These are phyloP conservation scores for Chionomys nivalis DNA, from an alignment of 2,113 vertebrate species.

Conservation along the genomic window DNA sequence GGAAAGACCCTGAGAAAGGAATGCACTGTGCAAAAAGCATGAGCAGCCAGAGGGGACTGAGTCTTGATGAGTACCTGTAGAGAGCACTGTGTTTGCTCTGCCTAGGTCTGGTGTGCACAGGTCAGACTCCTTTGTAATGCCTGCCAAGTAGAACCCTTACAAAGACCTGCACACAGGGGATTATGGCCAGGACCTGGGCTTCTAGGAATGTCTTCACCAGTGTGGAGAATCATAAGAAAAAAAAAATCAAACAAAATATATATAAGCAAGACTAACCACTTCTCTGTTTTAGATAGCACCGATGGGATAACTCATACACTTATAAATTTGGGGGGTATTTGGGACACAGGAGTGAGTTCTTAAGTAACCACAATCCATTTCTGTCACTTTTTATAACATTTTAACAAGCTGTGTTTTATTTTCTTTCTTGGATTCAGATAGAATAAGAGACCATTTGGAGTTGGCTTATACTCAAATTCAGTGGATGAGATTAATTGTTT, in stretches of 20 bases:
- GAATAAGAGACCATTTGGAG: not conserved
- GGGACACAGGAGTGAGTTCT: not conserved
- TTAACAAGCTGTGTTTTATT: not conserved
- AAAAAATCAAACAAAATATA: not conserved
- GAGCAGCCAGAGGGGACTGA: too few species aligned
- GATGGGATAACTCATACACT: not conserved
- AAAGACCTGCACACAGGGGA: rapidly evolving
- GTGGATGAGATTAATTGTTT: not conserved
- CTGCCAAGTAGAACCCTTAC: not conserved
- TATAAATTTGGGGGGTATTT: not conserved
- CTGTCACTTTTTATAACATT: not conserved
- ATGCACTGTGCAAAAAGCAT: not conserved
- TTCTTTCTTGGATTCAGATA: not conserved
- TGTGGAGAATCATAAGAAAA: not conserved
- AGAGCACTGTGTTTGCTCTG: rapidly evolving
- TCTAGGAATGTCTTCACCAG: not conserved
- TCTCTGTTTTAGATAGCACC: not conserved
- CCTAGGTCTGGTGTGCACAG: rapidly evolving
- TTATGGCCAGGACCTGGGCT: not conserved
- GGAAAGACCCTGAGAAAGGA: rapidly evolving
- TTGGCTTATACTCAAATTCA: not conserved
- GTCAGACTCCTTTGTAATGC: not conserved
- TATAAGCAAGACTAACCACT: not conserved
- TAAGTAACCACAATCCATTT: not conserved
- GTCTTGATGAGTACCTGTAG: not conserved